phyloP scores from a whole-genome alignment of 23 tunicate genomes.

The Diplosoma virens region DNA sequence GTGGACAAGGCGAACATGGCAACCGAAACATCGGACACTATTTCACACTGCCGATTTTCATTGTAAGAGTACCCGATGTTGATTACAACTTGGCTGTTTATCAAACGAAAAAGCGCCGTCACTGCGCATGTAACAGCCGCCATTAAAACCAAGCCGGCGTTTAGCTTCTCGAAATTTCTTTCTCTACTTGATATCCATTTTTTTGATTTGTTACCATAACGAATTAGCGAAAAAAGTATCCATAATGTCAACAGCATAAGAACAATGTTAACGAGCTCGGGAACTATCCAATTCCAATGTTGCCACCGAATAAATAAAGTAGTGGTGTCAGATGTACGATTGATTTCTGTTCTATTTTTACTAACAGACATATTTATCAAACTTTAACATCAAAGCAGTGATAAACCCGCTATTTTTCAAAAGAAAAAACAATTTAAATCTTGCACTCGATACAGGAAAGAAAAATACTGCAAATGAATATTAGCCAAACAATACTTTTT shows the following conservation, averaged over 20 bases:
- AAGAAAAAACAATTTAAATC: too few relatives aligned
- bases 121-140: slow-evolving; percentile 26
- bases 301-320: slow-evolving; percentile 5
- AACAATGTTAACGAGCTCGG: neutral
- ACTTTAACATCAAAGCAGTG: too few relatives aligned
- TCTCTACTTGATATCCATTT: slow-evolving; percentile 4
- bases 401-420: too few relatives aligned
- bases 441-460: too few relatives aligned
- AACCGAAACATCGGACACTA: too few relatives aligned
- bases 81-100: slow-evolving; percentile 1
- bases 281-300: slow-evolving; percentile 8
- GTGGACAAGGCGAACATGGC: too few relatives aligned
- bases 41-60: too few relatives aligned
- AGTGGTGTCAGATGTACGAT: too few relatives aligned
- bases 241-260: neutral
- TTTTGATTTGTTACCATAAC: neutral
- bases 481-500: too few relatives aligned
- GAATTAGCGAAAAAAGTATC: slow-evolving; percentile 5
- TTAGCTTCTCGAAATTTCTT: slow-evolving; percentile 23
- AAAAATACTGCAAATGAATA: too few relatives aligned
- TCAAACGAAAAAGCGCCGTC: neutral
- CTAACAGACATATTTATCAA: too few relatives aligned
- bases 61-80: slow-evolving; percentile 31
- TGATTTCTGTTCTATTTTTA: too few relatives aligned
- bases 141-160: slow-evolving; percentile 29